Conservation (phyloP, 2,888 invertebrate species). For the Erebia aethiops region DNA sequence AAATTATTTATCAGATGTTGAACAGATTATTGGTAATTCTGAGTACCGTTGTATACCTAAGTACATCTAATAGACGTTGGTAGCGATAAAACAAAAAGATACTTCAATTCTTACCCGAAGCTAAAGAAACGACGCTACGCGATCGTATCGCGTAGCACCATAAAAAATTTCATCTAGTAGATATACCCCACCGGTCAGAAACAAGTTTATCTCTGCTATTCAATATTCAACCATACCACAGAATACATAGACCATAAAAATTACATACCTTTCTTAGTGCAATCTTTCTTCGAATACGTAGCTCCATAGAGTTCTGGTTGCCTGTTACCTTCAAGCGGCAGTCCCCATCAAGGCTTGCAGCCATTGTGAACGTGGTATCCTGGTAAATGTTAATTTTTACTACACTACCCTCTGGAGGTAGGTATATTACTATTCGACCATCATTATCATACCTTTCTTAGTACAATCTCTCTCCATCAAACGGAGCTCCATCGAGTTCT, state of each 20-base stretch:
- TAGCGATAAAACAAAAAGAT: neutral
- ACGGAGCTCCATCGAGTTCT: conserved; percentile 66
- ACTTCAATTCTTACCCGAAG: conserved; percentile 46
- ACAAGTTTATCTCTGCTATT: conserved; percentile 46
- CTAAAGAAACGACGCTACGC: too few relatives aligned
- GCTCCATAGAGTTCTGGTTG: conserved; percentile 69
- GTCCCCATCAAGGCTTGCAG: conserved; percentile 64
- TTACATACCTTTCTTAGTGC: neutral
- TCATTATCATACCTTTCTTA: neutral
- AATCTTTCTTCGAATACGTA: conserved; percentile 65
- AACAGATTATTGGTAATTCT: neutral
- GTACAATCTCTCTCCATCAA: conserved; percentile 60
- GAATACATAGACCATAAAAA: neutral
- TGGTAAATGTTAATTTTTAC: conserved; percentile 68
- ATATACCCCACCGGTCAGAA: too few relatives aligned
- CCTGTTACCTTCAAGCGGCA: conserved; percentile 65
- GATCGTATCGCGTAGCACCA: too few relatives aligned
- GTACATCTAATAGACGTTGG: neutral
- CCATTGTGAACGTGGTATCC: conserved; percentile 66
- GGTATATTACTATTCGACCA: conserved; percentile 50
- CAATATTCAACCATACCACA: neutral
- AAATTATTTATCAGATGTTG: conserved; percentile 5
- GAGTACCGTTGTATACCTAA: neutral
- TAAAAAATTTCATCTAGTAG: too few relatives aligned
- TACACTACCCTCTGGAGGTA: conserved; percentile 69